Evolutionary conservation across 2,797 vertebrate species (phyloP).

Genomic region (Poeciliopsis infans): DNA sequence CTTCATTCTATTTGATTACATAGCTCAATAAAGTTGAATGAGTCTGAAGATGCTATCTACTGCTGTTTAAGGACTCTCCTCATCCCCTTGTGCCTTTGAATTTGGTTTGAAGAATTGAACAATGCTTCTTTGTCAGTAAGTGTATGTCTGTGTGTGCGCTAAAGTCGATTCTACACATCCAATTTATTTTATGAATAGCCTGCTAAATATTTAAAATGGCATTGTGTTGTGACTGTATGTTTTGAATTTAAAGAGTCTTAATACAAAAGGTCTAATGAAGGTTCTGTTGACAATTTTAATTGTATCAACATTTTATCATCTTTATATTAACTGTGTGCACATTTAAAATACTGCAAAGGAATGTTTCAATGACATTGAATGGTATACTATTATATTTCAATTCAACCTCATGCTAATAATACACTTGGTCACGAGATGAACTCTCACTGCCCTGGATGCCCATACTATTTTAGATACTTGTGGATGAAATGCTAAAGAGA

Average conservation of each 20-base stretch:
- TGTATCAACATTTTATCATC: neutral
- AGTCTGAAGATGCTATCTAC: constrained; percentile 63
- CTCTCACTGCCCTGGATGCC: neutral
- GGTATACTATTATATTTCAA: neutral
- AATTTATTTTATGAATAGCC: neutral
- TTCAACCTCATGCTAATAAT: neutral
- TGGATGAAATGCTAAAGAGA: neutral
- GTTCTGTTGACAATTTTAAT: neutral
- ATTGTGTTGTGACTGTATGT: neutral
- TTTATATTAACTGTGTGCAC: neutral
- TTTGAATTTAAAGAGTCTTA: neutral
- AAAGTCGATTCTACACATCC: neutral
- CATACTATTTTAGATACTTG: neutral
- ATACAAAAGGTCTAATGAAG: neutral
- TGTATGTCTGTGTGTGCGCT: neutral
- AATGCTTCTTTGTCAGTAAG: neutral
- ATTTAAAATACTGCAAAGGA: neutral
- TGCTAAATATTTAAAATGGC: neutral
- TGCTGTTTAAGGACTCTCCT: constrained; percentile 42
- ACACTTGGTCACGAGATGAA: neutral
- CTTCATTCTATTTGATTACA: constrained; percentile 64
- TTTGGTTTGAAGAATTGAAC: constrained; percentile 41
- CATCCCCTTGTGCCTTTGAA: constrained; percentile 50
- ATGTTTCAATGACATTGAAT: neutral
- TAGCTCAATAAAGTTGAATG: constrained; percentile 64